Base-by-base conservation (phyloP, 2,113 vertebrate genomes). In the Zosterops pallidus region DNA sequence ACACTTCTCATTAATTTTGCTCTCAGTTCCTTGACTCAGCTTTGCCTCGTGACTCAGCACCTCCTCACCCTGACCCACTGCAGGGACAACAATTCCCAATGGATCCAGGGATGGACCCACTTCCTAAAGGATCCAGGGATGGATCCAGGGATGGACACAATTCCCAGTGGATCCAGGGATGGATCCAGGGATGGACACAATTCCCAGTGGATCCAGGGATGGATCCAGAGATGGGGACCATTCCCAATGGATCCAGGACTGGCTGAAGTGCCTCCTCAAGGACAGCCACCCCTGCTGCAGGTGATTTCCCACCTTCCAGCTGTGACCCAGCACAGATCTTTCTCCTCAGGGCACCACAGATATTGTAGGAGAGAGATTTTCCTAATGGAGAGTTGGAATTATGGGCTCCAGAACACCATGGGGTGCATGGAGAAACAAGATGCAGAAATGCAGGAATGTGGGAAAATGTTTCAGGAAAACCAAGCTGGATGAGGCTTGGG, bases 41-140 rank as follows among this genome's bases (percentile, higher is more conserved):
- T 53, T 67, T 0, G 0, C 64, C 37, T 57, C 50, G 0, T 78
- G 69, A 91, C 64, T 96, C 89, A 82, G 35, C 83, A 22, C 14
- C 44, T 78, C n/a, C 71, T 47, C 0, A 0, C 9, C 39, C 50
- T 9, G 17, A 2, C 41, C 59, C 21, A 9, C 18, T 7, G 0
- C 14, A 4, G 44, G 86, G 62, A 65, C 2, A 2, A 2, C 11
- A 7, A 4, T 41, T 17, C n/a, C 68, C 49, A 21, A 29, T 6
- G 39, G 28, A 77, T 50, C 44, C 63, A 12, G 25, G n/a, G 57
- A 44, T 14, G 41, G 37, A 47, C 12, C 5, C 29, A 22, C 7
- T 25, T 80, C 77, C 35, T 3, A 6, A 9, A 0, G 6, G 35
- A 9, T 49, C 57, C 39, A 35, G 37, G 56, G 37, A 39, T 0